These are phyloP conservation scores for Emberiza fucata DNA, from an alignment of 2,113 vertebrate species.

Conservation along the genomic window DNA sequence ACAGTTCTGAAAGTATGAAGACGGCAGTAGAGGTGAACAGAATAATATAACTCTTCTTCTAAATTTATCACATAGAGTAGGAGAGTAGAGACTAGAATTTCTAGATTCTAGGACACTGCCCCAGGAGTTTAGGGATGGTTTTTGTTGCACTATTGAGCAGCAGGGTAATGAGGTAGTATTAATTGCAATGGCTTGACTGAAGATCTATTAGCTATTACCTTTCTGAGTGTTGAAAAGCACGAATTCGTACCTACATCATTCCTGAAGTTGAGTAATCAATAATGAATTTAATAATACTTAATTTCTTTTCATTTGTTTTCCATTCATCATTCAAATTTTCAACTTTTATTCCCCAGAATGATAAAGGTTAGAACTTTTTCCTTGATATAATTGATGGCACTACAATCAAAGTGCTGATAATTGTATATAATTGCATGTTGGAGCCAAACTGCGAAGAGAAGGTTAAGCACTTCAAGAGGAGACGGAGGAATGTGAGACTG, in stretches of 20 bases:
- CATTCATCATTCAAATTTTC: not conserved
- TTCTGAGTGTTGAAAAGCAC: not conserved
- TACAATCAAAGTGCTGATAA: constrained; percentile 56
- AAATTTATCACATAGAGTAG: not conserved
- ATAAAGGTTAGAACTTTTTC: constrained; percentile 16
- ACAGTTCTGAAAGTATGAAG: not conserved
- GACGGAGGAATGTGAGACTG: accelerated
- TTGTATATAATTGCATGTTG: constrained; percentile 42
- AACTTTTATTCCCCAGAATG: not conserved
- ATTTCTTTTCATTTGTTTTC: not conserved
- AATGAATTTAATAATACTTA: not conserved
- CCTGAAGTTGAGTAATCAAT: not conserved
- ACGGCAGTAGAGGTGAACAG: not conserved
- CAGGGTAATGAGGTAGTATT: not conserved
- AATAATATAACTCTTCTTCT: not conserved
- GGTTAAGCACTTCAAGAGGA: constrained; percentile 54
- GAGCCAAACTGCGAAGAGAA: constrained; percentile 48
- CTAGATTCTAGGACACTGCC: not conserved
- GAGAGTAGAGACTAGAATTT: not conserved
- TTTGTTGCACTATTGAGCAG: not conserved
- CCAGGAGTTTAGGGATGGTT: not conserved
- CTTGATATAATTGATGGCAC: constrained; percentile 35
- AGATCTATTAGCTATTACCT: not conserved
- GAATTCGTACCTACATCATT: not conserved
- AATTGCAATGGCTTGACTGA: not conserved